A percentile compares a stretch with the other conserved stretches of the same genome.
Conservation (phyloP, 53 echinoderm and acorn worm genomes). For the Echinometra lucunter region DNA sequence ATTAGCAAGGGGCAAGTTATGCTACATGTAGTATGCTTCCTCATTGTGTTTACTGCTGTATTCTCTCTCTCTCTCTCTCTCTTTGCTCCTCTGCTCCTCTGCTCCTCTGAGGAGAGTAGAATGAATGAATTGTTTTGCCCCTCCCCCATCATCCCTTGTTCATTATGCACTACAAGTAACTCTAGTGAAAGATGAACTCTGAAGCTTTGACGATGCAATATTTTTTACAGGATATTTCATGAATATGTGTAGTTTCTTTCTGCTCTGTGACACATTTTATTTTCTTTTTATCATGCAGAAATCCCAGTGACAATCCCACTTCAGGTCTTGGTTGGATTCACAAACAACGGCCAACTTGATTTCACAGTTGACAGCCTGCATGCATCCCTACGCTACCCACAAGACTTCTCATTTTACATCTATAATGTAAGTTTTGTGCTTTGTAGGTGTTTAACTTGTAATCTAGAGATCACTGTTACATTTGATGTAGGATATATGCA, state of each 20-base stretch:
- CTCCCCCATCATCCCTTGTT: too few relatives aligned
- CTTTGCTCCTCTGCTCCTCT: too few relatives aligned
- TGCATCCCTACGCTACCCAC: constrained; percentile 98
- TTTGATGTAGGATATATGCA: too few relatives aligned
- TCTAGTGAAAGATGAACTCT: neutral
- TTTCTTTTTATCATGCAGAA: constrained; percentile 69
- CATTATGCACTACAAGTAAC: neutral
- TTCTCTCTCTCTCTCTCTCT: too few relatives aligned
- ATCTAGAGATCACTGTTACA: too few relatives aligned
- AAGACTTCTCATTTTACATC: constrained; percentile 96
- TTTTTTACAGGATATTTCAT: neutral
- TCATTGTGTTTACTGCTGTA: neutral
- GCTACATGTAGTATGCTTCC: neutral
- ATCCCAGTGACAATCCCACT: constrained; percentile 87
- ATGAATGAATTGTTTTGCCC: too few relatives aligned
- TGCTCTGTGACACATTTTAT: neutral
- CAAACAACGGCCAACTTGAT: constrained; percentile 93
- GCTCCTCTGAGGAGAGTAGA: too few relatives aligned
- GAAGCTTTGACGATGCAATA: neutral
- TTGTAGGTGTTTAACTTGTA: neutral
- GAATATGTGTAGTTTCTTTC: neutral
- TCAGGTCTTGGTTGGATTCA: constrained; percentile 93
- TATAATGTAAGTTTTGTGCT: constrained; percentile 87
- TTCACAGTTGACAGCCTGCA: constrained; percentile 89
- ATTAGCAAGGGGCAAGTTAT: too few relatives aligned